phyloP scores from a whole-genome alignment of 2,888 invertebrate genomes.

The Coelinius sp. region DNA sequence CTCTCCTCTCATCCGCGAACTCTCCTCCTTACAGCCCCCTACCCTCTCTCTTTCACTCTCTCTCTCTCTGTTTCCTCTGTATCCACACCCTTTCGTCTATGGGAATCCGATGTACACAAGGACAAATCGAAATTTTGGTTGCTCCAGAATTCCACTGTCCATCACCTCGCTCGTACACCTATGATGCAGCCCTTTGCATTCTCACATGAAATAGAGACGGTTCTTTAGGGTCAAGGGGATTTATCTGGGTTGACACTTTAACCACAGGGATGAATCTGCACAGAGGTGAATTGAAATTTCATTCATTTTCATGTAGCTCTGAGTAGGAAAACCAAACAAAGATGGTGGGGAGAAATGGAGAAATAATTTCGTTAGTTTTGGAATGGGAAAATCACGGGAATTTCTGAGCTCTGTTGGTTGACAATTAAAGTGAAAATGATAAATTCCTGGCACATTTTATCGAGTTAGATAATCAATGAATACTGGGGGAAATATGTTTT shows the following conservation, averaged over 20 bases:
- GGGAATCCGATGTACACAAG: constrained; percentile 4
- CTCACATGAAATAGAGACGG: background rate
- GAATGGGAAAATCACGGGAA: too few relatives aligned
- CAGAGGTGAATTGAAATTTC: background rate
- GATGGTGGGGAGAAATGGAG: background rate
- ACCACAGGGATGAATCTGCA: background rate
- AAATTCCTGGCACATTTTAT: too few relatives aligned
- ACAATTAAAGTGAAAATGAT: too few relatives aligned
- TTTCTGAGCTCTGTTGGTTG: too few relatives aligned
- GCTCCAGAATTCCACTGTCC: constrained; percentile 11
- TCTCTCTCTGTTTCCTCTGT: background rate
- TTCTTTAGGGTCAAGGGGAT: background rate
- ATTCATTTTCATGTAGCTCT: background rate
- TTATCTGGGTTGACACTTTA: background rate
- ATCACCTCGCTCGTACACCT: background rate
- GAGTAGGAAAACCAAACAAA: background rate
- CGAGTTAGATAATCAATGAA: background rate
- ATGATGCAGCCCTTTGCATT: constrained; percentile 13
- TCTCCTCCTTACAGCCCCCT: constrained; percentile 1
- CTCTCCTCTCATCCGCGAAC: constrained; percentile 12
- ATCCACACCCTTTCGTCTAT: background rate
- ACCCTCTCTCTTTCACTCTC: background rate
- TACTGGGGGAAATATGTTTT: background rate
- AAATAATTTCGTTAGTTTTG: too few relatives aligned
- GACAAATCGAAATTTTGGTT: constrained; percentile 23